Conservation (phyloP, 2,888 invertebrate species). For the Microplitis deprimator region DNA sequence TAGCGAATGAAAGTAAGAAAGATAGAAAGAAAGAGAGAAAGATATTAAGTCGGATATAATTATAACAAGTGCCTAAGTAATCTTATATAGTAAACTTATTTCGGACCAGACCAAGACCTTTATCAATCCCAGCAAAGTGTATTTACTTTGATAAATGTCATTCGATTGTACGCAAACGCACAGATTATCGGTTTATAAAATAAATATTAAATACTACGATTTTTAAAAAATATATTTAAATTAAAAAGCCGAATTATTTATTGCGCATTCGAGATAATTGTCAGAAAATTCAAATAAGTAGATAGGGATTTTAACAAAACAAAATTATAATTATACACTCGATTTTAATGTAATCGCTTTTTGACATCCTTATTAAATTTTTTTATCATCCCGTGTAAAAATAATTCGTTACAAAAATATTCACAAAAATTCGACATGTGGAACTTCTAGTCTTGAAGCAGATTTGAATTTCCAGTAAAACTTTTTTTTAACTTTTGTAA, state of each 20-base stretch:
- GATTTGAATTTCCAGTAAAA: too few relatives aligned
- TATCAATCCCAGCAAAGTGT: conserved; percentile 59
- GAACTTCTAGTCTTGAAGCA: too few relatives aligned
- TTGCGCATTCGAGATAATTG: background rate
- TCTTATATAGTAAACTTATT: conserved; percentile 66
- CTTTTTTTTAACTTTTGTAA: too few relatives aligned
- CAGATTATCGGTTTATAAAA: conserved; percentile 7
- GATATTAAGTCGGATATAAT: conserved; percentile 60
- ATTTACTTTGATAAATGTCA: conserved; percentile 29
- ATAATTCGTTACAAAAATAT: too few relatives aligned
- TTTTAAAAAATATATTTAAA: background rate
- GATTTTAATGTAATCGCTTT: conserved; percentile 52
- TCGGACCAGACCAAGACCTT: conserved; percentile 70
- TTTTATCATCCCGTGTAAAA: conserved; percentile 29
- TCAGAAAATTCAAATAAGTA: conserved; percentile 6
- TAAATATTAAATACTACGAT: background rate
- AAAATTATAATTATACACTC: conserved; percentile 45
- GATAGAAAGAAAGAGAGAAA: conserved; percentile 45
- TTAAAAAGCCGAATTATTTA: background rate
- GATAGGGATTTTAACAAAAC: conserved; percentile 22
- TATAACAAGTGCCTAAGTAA: conserved; percentile 71
- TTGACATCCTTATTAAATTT: conserved; percentile 53
- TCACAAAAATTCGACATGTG: too few relatives aligned
- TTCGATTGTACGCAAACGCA: conserved; percentile 31
- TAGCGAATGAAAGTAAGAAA: background rate